These are phyloP conservation scores for Furcifer pardalis DNA, from an alignment of 2,797 vertebrate species.

Conservation along the genomic window DNA sequence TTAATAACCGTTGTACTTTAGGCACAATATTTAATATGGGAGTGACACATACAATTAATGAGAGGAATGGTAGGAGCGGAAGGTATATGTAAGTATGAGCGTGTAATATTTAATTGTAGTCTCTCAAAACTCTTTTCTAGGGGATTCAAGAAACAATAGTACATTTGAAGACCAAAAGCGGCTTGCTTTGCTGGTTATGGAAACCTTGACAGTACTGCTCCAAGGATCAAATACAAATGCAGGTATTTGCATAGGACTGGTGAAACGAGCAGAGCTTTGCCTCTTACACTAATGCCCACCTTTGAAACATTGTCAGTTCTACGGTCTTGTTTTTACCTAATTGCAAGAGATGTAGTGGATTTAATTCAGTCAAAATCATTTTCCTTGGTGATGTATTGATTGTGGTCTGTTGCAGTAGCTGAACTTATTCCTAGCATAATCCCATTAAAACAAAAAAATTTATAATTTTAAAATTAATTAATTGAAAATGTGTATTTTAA, in stretches of 20 bases:
- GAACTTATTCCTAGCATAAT: neutral
- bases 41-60: neutral
- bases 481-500: neutral
- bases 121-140: constrained; percentile 68
- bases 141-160: constrained; percentile 87
- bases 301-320: constrained; percentile 1
- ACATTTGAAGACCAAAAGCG: constrained; percentile 95
- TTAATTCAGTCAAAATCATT: neutral
- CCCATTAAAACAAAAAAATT: neutral
- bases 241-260: constrained; percentile 71
- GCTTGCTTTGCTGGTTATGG: constrained; percentile 95
- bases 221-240: constrained; percentile 96
- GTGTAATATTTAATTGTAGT: neutral
- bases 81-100: neutral
- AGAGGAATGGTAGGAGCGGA: neutral
- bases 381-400: neutral
- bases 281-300: neutral
- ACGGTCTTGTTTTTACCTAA: neutral
- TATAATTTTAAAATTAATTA: neutral
- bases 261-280: neutral
- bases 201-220: constrained; percentile 92
- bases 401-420: neutral
- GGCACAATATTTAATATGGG: neutral
- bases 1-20: neutral
- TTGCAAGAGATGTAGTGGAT: neutral